Conservation (phyloP, 1,140 invertebrate genomes). For the Stratiolaelaps scimitus region DNA sequence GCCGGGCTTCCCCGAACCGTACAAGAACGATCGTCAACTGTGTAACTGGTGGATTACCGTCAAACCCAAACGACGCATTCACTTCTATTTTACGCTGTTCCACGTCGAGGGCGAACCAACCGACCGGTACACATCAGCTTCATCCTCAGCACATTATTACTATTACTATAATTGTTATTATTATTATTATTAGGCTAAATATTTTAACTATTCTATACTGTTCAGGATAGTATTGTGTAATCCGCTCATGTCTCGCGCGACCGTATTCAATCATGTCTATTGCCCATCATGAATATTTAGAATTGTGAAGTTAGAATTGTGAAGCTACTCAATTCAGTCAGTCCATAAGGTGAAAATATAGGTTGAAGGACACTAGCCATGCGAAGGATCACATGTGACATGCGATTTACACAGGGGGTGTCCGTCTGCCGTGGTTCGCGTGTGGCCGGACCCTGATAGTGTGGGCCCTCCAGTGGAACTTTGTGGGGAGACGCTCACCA, state of each 20-base stretch:
- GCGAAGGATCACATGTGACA: too few species aligned
- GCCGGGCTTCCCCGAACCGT: constrained; percentile 71
- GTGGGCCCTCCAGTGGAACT: constrained; percentile 61
- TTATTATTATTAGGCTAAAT: too few species aligned
- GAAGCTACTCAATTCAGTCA: too few species aligned
- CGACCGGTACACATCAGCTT: constrained; percentile 25
- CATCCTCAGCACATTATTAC: too few species aligned
- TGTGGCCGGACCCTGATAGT: constrained; percentile 60
- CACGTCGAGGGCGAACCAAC: constrained; percentile 64
- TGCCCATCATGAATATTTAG: too few species aligned
- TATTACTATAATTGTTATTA: too few species aligned
- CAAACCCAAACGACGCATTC: constrained; percentile 60
- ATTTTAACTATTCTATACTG: too few species aligned
- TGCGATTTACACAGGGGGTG: constrained; percentile 52
- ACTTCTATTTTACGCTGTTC: constrained; percentile 74
- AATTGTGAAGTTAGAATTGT: too few species aligned
- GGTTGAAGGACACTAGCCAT: neutral
- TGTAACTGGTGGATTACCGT: constrained; percentile 87
- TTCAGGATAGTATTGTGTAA: too few species aligned
- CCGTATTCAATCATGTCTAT: too few species aligned
- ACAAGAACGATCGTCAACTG: constrained; percentile 56
- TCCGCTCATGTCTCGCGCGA: too few species aligned
- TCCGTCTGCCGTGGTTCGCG: constrained; percentile 69
- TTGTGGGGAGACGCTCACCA: constrained; percentile 63
- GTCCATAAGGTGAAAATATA: neutral